These are phyloP conservation scores for Leptinotarsa tumamoca DNA, from an alignment of 2,888 invertebrate species.

Conservation along the genomic window DNA sequence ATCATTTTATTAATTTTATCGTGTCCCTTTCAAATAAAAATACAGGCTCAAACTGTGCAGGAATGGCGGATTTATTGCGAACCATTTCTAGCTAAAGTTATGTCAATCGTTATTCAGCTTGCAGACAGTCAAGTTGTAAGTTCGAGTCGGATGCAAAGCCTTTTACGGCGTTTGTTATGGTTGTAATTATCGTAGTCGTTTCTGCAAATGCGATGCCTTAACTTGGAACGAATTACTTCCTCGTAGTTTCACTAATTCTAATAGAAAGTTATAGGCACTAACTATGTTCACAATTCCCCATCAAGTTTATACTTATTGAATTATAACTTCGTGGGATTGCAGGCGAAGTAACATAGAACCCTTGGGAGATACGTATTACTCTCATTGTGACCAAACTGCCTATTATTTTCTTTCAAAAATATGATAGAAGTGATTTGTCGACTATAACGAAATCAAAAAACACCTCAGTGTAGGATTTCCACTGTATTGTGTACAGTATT, in stretches of 20 bases:
- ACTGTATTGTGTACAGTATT: no score
- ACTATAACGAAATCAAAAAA: no score
- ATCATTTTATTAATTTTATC: conserved; percentile 2
- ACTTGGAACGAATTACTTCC: conserved; percentile 26
- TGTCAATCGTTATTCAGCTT: conserved; percentile 40
- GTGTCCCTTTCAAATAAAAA: conserved; percentile 7
- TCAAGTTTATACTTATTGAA: not conserved
- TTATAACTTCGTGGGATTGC: not conserved
- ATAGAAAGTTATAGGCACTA: conserved; percentile 10
- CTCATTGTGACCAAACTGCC: no score
- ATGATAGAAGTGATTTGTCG: no score
- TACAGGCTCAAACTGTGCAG: not conserved
- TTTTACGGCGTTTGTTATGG: conserved; percentile 40
- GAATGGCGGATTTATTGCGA: conserved; percentile 28
- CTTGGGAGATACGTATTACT: no score
- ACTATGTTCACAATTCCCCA: conserved; percentile 5
- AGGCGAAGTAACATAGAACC: not conserved
- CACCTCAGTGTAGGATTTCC: no score
- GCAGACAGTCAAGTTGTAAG: conserved; percentile 36
- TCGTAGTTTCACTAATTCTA: conserved; percentile 11
- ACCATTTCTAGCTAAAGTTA: conserved; percentile 29
- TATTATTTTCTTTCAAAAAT: no score
- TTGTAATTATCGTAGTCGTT: conserved; percentile 36
- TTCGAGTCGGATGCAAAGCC: conserved; percentile 35
- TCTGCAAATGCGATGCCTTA: conserved; percentile 28